Evolutionary conservation across 2,113 vertebrate genomes (phyloP), one percentile per base, ranked within the genome.

Genomic region (Brachypteracias leptosomus): DNA sequence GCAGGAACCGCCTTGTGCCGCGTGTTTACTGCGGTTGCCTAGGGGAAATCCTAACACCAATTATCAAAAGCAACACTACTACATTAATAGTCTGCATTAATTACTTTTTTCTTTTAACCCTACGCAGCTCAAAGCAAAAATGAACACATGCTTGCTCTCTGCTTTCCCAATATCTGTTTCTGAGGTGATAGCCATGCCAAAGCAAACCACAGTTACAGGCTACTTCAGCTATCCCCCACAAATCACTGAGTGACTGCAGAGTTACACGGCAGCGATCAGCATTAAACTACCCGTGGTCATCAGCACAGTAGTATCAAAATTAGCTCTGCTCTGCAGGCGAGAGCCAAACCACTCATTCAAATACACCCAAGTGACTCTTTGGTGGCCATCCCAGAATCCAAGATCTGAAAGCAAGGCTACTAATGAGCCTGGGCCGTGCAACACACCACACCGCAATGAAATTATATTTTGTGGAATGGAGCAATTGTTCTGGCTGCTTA

Each of bases 1-100:
- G 95, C 96, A 96, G 83, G 75, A 86, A 78, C 17, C 1, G 25
- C 68, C 52, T 85, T 61, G 88, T 7, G 2, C 88, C 58, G 15
- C 84, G 86, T 92, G 94, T 96, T 96, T 96, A 85, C 80, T 78
- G 92, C 54, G 51, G 96, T 95, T 97, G 88, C 96, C 96, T 90
- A 92, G 95, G 96, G 93, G 80, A 96, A 96, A 93, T 90, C 86
- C 90, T 85, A 95, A 93, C 88, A 95, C 72, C 62, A 81, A 82
- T 95, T 95, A 94, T 93, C 90, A 96, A 89, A 88, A 84, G 88
- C 79, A 92, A 95, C 79, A 89, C 79, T 89, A 70, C 29, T 66
- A 86, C 54, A 80, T 82, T 90, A 86, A 74, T 47, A 65, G 66
- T 19, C 86, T 79, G 73, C 77, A 87, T 68, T 90, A 90, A 92